phyloP scores from a whole-genome alignment of 2,888 invertebrate genomes.

The Venusia cambrica region DNA sequence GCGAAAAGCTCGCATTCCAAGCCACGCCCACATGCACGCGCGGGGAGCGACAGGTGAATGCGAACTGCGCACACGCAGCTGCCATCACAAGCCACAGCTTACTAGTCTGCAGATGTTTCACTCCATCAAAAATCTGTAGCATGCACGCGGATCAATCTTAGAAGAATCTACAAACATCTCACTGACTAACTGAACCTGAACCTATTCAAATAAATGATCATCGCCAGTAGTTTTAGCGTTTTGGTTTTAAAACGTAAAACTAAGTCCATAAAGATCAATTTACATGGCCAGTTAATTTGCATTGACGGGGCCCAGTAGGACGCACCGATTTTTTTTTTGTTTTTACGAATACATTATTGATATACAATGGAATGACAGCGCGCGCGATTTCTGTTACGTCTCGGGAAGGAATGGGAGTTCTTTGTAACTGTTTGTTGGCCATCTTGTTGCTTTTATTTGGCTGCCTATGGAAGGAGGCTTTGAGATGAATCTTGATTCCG shows the following conservation, averaged over 20 bases:
- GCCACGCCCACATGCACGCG: slow-evolving; percentile 71
- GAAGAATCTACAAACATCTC: too few species aligned
- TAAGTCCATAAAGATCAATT: slow-evolving; percentile 10
- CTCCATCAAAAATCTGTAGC: too few species aligned
- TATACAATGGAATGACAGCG: slow-evolving; percentile 67
- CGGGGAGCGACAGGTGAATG: slow-evolving; percentile 72
- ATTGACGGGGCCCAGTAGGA: slow-evolving; percentile 42
- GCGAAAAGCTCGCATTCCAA: slow-evolving; percentile 63
- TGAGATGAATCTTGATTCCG: slow-evolving; percentile 11
- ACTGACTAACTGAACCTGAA: slow-evolving; percentile 1
- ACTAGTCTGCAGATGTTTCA: slow-evolving; percentile 2
- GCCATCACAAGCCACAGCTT: slow-evolving; percentile 6
- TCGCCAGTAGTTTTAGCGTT: too few species aligned
- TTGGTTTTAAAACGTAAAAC: too few species aligned
- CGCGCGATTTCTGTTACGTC: slow-evolving; percentile 45
- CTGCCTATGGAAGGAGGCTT: slow-evolving; percentile 16
- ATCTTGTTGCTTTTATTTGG: slow-evolving; percentile 34
- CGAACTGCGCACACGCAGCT: slow-evolving; percentile 43
- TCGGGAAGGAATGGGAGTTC: slow-evolving; percentile 35
- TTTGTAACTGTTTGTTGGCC: slow-evolving; percentile 41
- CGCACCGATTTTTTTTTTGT: slow-evolving; percentile 58
- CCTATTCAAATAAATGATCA: too few species aligned
- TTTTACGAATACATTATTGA: slow-evolving; percentile 65
- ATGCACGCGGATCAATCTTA: too few species aligned
- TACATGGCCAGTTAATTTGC: neutral